A percentile compares a stretch with the other conserved stretches of the same genome.
phyloP scores from a whole-genome alignment of 1,140 invertebrate species.

The Zaprionus capensis region DNA sequence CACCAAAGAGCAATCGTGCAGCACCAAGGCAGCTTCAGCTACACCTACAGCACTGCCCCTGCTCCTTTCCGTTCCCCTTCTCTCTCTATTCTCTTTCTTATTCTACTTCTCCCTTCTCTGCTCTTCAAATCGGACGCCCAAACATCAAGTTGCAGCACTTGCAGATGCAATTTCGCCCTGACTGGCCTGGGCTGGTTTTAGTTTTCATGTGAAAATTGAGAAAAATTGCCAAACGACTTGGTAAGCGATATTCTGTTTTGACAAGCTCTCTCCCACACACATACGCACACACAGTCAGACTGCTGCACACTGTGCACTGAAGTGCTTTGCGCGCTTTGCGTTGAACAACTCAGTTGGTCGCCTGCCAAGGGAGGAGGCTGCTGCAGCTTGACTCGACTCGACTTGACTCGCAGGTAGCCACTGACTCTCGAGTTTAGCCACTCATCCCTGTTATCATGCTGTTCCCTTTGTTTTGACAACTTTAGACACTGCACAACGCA shows the following conservation, averaged over 20 bases:
- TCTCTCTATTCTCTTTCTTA: not conserved
- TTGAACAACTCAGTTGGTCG: slow-evolving; percentile 43
- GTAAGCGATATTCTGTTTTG: slow-evolving; percentile 79
- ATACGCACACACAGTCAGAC: not conserved
- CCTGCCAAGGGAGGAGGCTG: slow-evolving; percentile 65
- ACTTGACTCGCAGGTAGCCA: not conserved
- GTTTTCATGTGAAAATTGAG: slow-evolving; percentile 78
- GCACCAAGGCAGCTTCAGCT: slow-evolving; percentile 32
- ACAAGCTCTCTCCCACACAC: slow-evolving; percentile 45
- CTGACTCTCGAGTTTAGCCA: not conserved
- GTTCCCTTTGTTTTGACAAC: slow-evolving; percentile 69
- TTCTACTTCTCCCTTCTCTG: not conserved
- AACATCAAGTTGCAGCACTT: slow-evolving; percentile 61
- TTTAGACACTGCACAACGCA: slow-evolving; percentile 55
- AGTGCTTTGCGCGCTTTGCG: not conserved
- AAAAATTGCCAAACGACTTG: slow-evolving; percentile 82
- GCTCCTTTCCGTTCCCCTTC: too few species aligned
- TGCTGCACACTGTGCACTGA: slow-evolving; percentile 20
- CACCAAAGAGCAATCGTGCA: slow-evolving; percentile 80
- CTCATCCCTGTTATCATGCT: slow-evolving; percentile 15
- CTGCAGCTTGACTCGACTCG: slow-evolving; percentile 15
- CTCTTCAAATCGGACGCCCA: slow-evolving; percentile 70
- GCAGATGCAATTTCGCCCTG: slow-evolving; percentile 45
- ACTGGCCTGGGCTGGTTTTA: slow-evolving; percentile 23
- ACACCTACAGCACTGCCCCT: not conserved